Conservation (phyloP, 2,113 vertebrate species). For the Epinephelus fuscoguttatus region DNA sequence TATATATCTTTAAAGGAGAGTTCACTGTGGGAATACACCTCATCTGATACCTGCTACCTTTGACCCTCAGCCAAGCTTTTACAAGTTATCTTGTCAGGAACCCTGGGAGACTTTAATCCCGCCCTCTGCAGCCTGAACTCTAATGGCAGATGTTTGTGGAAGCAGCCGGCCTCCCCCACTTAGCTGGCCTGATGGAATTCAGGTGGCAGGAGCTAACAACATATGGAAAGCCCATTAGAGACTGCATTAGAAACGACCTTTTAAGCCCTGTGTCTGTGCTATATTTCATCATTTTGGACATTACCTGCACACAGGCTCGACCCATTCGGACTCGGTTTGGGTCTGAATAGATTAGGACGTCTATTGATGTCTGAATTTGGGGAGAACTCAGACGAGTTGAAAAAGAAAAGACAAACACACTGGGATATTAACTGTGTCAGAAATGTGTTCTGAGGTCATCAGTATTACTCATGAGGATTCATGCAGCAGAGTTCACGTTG, state of each 20-base stretch:
- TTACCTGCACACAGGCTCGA: conserved; percentile 41
- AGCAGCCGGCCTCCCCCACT: conserved; percentile 49
- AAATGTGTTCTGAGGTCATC: conserved; percentile 20
- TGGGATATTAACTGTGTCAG: not conserved
- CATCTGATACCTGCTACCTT: conserved; percentile 67
- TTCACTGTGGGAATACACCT: conserved; percentile 58
- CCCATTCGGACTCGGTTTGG: conserved; percentile 13
- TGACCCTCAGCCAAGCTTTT: conserved; percentile 74
- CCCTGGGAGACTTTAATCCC: conserved; percentile 60
- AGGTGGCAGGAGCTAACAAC: conserved; percentile 67
- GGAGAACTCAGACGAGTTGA: conserved; percentile 4
- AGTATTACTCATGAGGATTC: not conserved
- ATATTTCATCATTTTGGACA: conserved; percentile 67
- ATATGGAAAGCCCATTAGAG: conserved; percentile 72
- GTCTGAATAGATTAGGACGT: conserved; percentile 47
- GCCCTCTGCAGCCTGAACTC: conserved; percentile 55
- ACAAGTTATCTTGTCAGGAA: conserved; percentile 77
- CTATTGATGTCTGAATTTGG: conserved; percentile 60
- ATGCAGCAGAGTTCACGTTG: not conserved
- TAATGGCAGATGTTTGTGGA: conserved; percentile 77
- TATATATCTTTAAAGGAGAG: conserved; percentile 71
- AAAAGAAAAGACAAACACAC: conserved; percentile 8
- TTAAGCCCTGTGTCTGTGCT: conserved; percentile 49
- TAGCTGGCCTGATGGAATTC: conserved; percentile 73
- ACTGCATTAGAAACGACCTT: conserved; percentile 73